Conservation (phyloP, 1,140 invertebrate genomes). For the Nymphalis io region DNA sequence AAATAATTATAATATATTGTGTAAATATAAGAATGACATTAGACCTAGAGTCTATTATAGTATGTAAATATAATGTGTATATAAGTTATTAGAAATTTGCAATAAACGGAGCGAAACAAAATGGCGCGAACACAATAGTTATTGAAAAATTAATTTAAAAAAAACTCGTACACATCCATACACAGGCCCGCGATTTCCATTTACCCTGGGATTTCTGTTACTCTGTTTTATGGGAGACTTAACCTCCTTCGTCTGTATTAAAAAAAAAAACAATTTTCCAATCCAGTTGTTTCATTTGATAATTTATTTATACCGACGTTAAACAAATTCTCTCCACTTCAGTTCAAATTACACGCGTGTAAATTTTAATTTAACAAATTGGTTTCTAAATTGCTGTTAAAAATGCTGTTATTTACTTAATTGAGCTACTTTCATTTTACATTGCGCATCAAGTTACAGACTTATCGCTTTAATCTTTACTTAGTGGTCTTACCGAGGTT, state of each 20-base stretch:
- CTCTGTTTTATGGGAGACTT: too few species aligned
- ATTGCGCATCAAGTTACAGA: neutral
- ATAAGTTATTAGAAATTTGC: too few species aligned
- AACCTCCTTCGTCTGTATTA: neutral
- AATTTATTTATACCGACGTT: neutral
- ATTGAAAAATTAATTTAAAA: too few species aligned
- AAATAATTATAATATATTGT: too few species aligned
- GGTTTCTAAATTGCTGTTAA: conserved; percentile 25
- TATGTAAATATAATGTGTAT: too few species aligned
- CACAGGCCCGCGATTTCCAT: too few species aligned
- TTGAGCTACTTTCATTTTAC: neutral
- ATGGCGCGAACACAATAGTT: too few species aligned
- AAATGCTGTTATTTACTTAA: conserved; percentile 11
- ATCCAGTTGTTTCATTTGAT: neutral
- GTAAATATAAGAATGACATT: too few species aligned
- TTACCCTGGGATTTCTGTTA: too few species aligned
- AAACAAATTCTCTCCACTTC: neutral
- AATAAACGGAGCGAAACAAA: too few species aligned
- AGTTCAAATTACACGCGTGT: conserved; percentile 7
- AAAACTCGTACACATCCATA: too few species aligned
- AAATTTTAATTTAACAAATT: neutral
- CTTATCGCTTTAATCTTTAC: neutral
- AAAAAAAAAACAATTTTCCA: conserved; percentile 13
- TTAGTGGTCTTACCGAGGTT: neutral
- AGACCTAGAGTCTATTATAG: too few species aligned